Conservation (phyloP, 1,140 invertebrate genomes). For the Araneus ventricosus region DNA sequence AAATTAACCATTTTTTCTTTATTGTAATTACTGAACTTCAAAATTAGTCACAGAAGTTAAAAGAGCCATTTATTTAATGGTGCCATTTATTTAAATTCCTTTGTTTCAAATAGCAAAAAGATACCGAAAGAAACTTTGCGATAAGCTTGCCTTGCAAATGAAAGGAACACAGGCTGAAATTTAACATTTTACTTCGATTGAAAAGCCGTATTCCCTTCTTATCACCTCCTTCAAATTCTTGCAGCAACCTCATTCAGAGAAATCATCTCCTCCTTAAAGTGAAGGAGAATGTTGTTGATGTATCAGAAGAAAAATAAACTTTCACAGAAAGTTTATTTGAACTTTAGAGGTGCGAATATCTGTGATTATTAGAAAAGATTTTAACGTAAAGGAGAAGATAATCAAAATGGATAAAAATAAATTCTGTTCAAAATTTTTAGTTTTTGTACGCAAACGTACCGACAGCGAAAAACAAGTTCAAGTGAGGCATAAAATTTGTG, state of each 20-base stretch:
- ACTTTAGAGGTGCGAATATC: neutral
- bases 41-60: no score
- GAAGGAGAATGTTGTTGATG: constrained; percentile 27
- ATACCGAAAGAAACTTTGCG: no score
- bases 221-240: constrained; percentile 29
- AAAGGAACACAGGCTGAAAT: no score
- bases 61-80: no score
- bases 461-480: no score
- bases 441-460: no score
- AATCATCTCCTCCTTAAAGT: neutral
- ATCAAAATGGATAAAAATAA: neutral
- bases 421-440: neutral
- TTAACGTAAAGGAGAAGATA: neutral
- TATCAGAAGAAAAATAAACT: constrained; percentile 2
- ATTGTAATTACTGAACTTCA: no score
- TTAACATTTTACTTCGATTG: neutral
- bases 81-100: no score
- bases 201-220: neutral
- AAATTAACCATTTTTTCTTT: no score
- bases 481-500: no score
- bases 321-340: neutral
- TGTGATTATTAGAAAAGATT: neutral
- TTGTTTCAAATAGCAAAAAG: no score
- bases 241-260: neutral
- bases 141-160: no score